Evolutionary conservation across 2,888 invertebrate species (phyloP), one percentile per base, ranked within the genome.

Genomic region (Phlogophora meticulosa): DNA sequence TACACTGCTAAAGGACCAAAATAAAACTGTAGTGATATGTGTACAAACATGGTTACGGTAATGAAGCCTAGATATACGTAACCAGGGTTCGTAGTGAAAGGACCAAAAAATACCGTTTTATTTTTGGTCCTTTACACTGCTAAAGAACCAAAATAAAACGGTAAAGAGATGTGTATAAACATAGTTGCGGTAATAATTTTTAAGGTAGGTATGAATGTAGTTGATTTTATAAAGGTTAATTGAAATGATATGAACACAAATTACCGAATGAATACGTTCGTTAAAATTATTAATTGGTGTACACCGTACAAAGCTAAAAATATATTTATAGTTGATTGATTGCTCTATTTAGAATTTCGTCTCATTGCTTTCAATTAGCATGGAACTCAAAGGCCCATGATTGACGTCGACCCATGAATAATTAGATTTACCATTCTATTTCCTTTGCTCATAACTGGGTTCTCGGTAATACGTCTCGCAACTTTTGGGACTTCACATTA

Each of bases 201-300:
- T 7, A 17, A 36, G 7, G 7, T n/a, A 15, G 15, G 10, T 15
- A 22, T 24, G 45, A n/a, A 10, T 28, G 15, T 22, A 49, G 13
- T 38, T 38, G 4, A 38, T 43, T 60, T 38, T 3, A 42, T 24
- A 7, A 53, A 62, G 22, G 24, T 20, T 4, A 10, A 32, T 15
- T 36, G 1, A 68, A 73, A 45, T 51, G 46, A 52, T 52, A 46
- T n/a, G 32, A 38, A 64, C 11, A 32, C 43, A 38, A 43, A 43
- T 67, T 43, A 49, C 63, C 53, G 43, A 66, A 52, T 46, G 40
- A 75, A 75, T 45, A 65, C n/a, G 40, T 73, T 66, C 40, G 40
- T 71, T 71, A 66, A 57, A 74, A 57, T 66, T 45, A n/a, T 45
- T 74, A 45, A 65, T 56, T 73, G 24, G 17, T 20, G 11, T 32